phyloP scores from a whole-genome alignment of 2,888 invertebrate species.

The Poecilobothrus nobilitatus region DNA sequence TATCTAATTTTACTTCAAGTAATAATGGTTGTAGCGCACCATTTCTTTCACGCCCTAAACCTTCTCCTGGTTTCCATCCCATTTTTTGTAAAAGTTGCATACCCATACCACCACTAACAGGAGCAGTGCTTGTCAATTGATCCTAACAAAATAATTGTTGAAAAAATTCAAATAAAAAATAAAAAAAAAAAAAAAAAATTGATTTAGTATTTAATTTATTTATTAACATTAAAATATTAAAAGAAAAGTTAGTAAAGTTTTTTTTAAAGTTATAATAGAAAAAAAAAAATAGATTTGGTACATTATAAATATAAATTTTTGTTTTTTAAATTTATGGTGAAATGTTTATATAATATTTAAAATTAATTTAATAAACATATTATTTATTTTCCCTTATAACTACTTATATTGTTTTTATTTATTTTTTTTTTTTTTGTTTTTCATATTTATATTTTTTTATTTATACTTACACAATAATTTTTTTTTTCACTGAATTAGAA shows the following conservation, averaged over 20 bases:
- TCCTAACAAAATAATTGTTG: slow-evolving; percentile 53
- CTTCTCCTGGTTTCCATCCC: slow-evolving; percentile 97
- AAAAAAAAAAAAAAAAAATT: slow-evolving; percentile 24
- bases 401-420: not conserved
- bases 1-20: slow-evolving; percentile 92
- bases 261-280: too few relatives aligned
- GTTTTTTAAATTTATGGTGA: not conserved
- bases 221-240: too few relatives aligned
- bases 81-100: slow-evolving; percentile 95
- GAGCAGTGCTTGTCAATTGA: slow-evolving; percentile 81
- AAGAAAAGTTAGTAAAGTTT: too few relatives aligned
- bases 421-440: not conserved
- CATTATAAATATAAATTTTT: too few relatives aligned
- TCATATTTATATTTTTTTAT: not conserved
- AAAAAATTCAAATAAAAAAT: not conserved
- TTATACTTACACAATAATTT: not conserved
- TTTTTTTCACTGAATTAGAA: not conserved
- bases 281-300: too few relatives aligned
- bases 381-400: not conserved
- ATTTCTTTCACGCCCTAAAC: slow-evolving; percentile 90
- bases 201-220: too few relatives aligned
- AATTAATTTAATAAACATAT: not conserved
- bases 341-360: not conserved
- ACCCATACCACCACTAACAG: slow-evolving; percentile 90
- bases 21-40: slow-evolving; percentile 83